A percentile compares a stretch with the other conserved stretches of the same genome.
These are phyloP conservation scores for Oreochromis tanganicae DNA, from an alignment of 2,113 vertebrate genomes.

Conservation along the genomic window DNA sequence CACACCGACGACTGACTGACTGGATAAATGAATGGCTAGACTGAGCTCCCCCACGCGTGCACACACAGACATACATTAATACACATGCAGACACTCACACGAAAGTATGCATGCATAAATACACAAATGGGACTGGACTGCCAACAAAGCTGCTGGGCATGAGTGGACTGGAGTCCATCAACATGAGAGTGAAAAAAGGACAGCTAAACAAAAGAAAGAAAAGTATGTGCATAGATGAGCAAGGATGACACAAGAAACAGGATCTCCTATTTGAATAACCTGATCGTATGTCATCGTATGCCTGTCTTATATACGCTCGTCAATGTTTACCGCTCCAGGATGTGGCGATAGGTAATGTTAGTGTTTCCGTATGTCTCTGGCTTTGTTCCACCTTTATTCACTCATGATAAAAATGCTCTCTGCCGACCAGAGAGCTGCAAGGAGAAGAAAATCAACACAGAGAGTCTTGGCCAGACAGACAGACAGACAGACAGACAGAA, in stretches of 20 bases:
- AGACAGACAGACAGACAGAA: background rate
- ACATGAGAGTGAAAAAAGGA: background rate
- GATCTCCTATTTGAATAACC: background rate
- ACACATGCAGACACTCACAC: background rate
- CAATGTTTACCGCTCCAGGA: background rate
- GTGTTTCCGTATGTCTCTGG: background rate
- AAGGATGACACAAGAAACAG: background rate
- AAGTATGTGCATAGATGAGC: background rate
- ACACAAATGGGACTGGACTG: background rate
- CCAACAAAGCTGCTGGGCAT: background rate
- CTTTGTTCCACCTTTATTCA: background rate
- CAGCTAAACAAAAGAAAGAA: background rate
- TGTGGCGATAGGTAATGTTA: background rate
- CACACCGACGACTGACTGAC: background rate
- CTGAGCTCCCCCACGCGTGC: background rate
- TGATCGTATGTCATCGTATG: background rate
- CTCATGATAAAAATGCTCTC: background rate
- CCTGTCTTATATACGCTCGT: background rate
- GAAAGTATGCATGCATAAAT: background rate
- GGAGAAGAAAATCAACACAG: background rate
- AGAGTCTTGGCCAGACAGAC: background rate
- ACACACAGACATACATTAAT: background rate
- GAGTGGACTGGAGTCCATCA: background rate
- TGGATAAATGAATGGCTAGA: slow-evolving; percentile 12
- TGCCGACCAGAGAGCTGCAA: background rate